These are phyloP conservation scores for Leptonema lineaticorne DNA, from an alignment of 1,140 invertebrate species.

Conservation along the genomic window DNA sequence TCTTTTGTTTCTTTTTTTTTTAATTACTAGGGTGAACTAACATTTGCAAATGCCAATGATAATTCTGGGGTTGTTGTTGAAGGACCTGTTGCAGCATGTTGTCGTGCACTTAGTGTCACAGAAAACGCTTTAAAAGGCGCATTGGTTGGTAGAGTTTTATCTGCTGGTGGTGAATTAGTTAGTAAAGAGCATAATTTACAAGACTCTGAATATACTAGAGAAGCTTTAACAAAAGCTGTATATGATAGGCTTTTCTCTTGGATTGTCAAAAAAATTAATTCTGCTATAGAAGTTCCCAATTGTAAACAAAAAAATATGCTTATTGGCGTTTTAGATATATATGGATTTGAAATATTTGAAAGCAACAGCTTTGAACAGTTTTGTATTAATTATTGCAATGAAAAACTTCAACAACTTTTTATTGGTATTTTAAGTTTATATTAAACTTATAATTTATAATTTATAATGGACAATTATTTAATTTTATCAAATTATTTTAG, in stretches of 20 bases:
- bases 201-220: constrained; percentile 87
- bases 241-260: constrained; percentile 91
- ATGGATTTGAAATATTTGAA: constrained; percentile 97
- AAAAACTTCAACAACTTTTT: constrained; percentile 94
- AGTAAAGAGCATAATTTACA: constrained; percentile 83
- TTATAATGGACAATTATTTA: constrained; percentile 10
- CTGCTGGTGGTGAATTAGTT: constrained; percentile 92
- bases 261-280: constrained; percentile 86
- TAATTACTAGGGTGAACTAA: constrained; percentile 49
- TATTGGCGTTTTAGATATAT: constrained; percentile 95
- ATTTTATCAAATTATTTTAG: constrained; percentile 52
- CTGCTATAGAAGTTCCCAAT: constrained; percentile 70
- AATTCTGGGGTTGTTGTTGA: constrained; percentile 44
- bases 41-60: constrained; percentile 45
- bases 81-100: constrained; percentile 44
- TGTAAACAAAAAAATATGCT: constrained; percentile 75
- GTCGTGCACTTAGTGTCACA: constrained; percentile 70
- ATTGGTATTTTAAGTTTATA: constrained; percentile 67
- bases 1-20: constrained; percentile 5
- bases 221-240: constrained; percentile 92
- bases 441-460: not conserved
- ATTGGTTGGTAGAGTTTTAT: constrained; percentile 84
- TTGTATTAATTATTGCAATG: constrained; percentile 97
- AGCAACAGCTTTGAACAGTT: constrained; percentile 92
- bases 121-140: constrained; percentile 71